phyloP scores from a whole-genome alignment of 2,888 invertebrate species.

The Caenorhabditis sp. region DNA sequence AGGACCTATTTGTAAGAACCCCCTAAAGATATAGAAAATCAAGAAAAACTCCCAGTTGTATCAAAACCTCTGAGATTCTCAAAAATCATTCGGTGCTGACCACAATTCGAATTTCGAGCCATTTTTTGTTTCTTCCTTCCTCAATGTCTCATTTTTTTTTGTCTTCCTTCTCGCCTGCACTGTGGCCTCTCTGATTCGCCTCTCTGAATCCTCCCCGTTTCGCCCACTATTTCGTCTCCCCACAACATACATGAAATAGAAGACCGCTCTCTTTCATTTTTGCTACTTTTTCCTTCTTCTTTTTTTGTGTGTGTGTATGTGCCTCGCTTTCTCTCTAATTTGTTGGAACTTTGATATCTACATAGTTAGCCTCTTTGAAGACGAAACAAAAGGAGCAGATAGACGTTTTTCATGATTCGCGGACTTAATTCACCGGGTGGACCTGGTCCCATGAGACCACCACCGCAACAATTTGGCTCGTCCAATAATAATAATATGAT shows the following conservation, averaged over 20 bases:
- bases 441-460: not conserved
- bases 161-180: not conserved
- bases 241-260: not conserved
- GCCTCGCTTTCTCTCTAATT: too few species aligned
- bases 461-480: not conserved
- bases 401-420: slow-evolving; percentile 37
- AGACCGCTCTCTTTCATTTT: not conserved
- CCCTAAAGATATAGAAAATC: too few species aligned
- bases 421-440: slow-evolving; percentile 39
- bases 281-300: not conserved
- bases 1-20: too few species aligned
- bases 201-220: not conserved
- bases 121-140: not conserved
- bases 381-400: not conserved
- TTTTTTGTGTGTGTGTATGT: not conserved
- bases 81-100: not conserved
- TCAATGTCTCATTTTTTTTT: too few species aligned
- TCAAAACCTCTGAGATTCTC: not conserved
- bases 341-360: not conserved
- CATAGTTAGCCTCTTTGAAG: not conserved
- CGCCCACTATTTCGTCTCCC: too few species aligned
- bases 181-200: not conserved
- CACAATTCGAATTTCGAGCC: not conserved
- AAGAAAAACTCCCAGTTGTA: too few species aligned
- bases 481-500: not conserved